Conservation (phyloP, 2,113 vertebrate species). For the Psittacara wagleri region DNA sequence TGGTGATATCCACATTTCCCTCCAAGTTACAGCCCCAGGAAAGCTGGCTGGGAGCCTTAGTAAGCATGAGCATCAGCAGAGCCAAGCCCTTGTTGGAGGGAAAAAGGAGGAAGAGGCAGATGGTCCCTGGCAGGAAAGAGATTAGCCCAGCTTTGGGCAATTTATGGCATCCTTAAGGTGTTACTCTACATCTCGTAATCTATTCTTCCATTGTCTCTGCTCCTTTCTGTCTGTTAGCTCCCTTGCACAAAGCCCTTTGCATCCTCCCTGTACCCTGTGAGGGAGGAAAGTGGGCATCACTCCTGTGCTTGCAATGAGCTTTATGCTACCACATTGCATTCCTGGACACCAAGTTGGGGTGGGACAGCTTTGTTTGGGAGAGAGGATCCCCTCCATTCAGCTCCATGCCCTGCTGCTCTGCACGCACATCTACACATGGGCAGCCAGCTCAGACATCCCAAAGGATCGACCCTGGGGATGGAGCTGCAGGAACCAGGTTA, state of each 20-base stretch:
- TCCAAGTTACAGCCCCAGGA: neutral
- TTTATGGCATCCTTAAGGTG: neutral
- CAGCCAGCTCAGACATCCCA: neutral
- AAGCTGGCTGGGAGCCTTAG: neutral
- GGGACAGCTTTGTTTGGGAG: neutral
- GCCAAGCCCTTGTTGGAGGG: neutral
- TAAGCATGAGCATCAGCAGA: neutral
- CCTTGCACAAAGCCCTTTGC: neutral
- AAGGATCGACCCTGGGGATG: neutral
- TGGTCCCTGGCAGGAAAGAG: neutral
- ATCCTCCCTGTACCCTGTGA: neutral
- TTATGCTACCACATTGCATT: rapidly evolving
- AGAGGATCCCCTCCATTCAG: neutral
- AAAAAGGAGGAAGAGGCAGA: neutral
- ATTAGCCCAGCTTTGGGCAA: neutral
- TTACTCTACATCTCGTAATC: neutral
- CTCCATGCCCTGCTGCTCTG: neutral
- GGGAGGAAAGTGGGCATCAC: neutral
- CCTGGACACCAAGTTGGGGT: rapidly evolving
- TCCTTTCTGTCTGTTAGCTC: neutral
- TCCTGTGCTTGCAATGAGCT: rapidly evolving
- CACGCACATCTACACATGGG: rapidly evolving
- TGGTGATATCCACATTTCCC: neutral
- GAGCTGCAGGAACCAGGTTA: neutral
- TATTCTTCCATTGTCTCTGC: neutral